Conservation (phyloP, 2,888 invertebrate genomes). For the Acholoe squamosa region DNA sequence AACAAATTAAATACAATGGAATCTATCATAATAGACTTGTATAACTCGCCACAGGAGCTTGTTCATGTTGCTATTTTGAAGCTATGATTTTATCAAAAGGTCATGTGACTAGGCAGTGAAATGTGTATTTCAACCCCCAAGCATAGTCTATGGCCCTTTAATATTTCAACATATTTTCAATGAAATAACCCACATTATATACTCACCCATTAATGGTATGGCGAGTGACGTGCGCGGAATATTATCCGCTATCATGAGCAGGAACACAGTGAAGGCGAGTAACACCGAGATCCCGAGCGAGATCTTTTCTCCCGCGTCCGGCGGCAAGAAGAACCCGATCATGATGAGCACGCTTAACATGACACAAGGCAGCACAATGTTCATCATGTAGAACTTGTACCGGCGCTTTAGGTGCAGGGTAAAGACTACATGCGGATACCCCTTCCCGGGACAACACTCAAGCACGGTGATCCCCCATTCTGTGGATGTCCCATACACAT, state of each 20-base stretch:
- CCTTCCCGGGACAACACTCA: constrained; percentile 67
- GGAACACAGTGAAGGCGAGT: constrained; percentile 72
- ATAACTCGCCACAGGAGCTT: too few species aligned
- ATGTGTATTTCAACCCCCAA: too few species aligned
- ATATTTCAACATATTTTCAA: too few species aligned
- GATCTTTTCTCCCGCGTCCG: constrained; percentile 73
- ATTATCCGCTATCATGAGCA: constrained; percentile 72
- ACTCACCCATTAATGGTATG: constrained; percentile 72
- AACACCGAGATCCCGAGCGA: constrained; percentile 72
- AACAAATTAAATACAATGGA: too few species aligned
- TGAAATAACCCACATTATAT: too few species aligned
- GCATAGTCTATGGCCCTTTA: too few species aligned
- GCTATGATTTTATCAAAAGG: too few species aligned
- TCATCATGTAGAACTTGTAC: constrained; percentile 71
- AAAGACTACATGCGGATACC: constrained; percentile 71
- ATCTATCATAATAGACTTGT: too few species aligned
- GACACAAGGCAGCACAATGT: constrained; percentile 72
- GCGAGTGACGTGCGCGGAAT: constrained; percentile 72
- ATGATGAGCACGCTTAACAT: constrained; percentile 72
- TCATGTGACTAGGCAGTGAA: too few species aligned
- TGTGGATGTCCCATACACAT: constrained; percentile 67
- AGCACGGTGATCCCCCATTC: constrained; percentile 68
- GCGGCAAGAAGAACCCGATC: constrained; percentile 67
- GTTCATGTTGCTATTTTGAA: too few species aligned
- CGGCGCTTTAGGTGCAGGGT: constrained; percentile 68